Evolutionary conservation across 2,797 vertebrate genomes (phyloP).

Genomic region (Gymnopithys bicolor): DNA sequence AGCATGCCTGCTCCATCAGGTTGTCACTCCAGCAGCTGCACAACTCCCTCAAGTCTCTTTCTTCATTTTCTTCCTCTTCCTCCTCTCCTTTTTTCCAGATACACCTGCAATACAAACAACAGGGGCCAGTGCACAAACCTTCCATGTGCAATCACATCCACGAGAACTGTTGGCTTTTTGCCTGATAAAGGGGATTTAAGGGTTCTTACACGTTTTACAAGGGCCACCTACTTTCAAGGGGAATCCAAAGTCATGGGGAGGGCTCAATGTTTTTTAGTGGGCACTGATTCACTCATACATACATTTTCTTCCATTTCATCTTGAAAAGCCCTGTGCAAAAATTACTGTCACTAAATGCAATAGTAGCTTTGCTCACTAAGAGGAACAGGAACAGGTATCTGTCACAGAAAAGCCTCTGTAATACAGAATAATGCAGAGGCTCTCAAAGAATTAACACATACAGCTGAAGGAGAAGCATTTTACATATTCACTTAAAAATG

Average conservation of each 20-base stretch:
- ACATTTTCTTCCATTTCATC: not conserved
- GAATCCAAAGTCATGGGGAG: not conserved
- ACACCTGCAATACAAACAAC: constrained; percentile 5
- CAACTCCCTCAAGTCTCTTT: constrained; percentile 61
- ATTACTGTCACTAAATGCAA: not conserved
- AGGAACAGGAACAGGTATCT: not conserved
- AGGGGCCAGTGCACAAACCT: not conserved
- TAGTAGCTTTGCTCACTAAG: not conserved
- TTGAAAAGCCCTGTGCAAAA: not conserved
- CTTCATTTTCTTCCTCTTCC: constrained; percentile 68
- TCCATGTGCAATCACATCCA: not conserved
- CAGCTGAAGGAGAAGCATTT: not conserved
- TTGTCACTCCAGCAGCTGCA: constrained; percentile 15
- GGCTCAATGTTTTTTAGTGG: not conserved
- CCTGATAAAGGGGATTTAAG: not conserved
- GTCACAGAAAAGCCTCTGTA: not conserved
- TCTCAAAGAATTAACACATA: not conserved
- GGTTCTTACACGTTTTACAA: not conserved
- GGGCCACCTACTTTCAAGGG: not conserved
- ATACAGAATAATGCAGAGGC: not conserved
- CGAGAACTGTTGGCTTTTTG: not conserved
- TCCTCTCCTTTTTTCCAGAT: constrained; percentile 64
- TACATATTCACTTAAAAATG: not conserved
- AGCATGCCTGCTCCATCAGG: not conserved
- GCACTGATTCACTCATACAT: not conserved